Evolutionary conservation across 2,888 invertebrate genomes (phyloP), one percentile per base, ranked within the genome.

Genomic region (Chaetoderma sp.): DNA sequence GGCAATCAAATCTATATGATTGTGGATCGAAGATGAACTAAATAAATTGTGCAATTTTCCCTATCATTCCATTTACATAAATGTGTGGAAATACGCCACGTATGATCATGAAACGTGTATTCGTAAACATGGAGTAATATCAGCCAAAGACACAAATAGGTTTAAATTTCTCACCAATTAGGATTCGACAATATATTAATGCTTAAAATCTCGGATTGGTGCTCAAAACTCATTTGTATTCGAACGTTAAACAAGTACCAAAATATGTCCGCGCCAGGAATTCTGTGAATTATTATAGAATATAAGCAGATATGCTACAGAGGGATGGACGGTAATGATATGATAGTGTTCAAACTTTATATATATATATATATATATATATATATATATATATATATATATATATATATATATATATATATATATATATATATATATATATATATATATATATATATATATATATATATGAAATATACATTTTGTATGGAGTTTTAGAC

Each of bases 351-450:
- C n/a, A n/a, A n/a, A n/a, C n/a, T n/a, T n/a, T n/a, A n/a, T n/a
- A 47, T 47, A 47, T 47, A 47, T 47, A 47, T n/a, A 47, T n/a
- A 47, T n/a, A 47, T n/a, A 47, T 47, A 47, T 47, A 47, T 47
- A 47, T n/a, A 47, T 47, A 47, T 47, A 47, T 47, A 47, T n/a
- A 47, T 47, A 47, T 3, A 49, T 4, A 49, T 49, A 8, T 49
- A 4, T 49, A 8, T 8, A 4, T 8, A 49, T 23, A 49, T 49
- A 8, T 49, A 49, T 23, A 49, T 49, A 8, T 49, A 49, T 49
- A 49, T 49, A 49, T 49, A 49, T 23, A 49, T 49, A 4, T 4
- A 8, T 3, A 4, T 4, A 8, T 4, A 4, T 4, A 8, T 3
- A 4, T 4, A 49, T 49, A 49, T 2, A 49, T 23, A 49, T 2